Percentiles rank a stretch among this genome's conserved stretches.
phyloP scores from a whole-genome alignment of 2,113 vertebrate species.

The Oreochromis niloticus region DNA sequence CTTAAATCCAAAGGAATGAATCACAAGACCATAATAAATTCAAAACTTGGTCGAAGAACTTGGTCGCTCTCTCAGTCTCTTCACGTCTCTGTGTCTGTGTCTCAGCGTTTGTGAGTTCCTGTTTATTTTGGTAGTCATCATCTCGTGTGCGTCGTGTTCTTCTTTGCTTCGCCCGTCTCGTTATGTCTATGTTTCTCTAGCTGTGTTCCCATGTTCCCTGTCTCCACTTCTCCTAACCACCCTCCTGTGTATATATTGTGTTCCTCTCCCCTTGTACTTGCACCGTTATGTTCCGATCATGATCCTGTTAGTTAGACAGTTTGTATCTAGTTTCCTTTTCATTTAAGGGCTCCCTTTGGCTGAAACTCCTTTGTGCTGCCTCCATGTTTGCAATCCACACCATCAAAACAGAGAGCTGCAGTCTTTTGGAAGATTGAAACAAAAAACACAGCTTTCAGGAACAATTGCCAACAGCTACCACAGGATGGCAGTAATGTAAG shows the following conservation, averaged over 20 bases:
- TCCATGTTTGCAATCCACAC: background rate
- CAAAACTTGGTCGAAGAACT: background rate
- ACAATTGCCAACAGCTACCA: background rate
- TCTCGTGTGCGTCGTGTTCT: too few relatives aligned
- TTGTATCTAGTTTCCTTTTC: background rate
- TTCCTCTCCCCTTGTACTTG: background rate
- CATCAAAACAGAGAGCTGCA: background rate
- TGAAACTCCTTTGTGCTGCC: background rate
- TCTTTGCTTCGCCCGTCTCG: background rate
- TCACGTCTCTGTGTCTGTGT: rapidly evolving
- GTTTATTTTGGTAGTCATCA: background rate
- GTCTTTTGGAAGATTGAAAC: background rate
- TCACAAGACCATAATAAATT: background rate
- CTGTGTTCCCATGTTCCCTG: background rate
- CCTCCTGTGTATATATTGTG: background rate
- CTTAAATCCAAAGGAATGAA: background rate
- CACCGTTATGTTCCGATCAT: rapidly evolving
- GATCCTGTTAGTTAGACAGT: background rate
- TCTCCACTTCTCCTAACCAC: background rate
- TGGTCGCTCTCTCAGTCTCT: background rate
- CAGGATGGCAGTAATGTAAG: background rate
- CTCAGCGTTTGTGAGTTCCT: background rate
- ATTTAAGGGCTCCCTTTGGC: background rate
- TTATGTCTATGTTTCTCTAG: too few relatives aligned
- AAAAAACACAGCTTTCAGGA: background rate